These are phyloP conservation scores for Chrysolina haemoptera DNA, from an alignment of 2,888 invertebrate genomes.

Conservation along the genomic window DNA sequence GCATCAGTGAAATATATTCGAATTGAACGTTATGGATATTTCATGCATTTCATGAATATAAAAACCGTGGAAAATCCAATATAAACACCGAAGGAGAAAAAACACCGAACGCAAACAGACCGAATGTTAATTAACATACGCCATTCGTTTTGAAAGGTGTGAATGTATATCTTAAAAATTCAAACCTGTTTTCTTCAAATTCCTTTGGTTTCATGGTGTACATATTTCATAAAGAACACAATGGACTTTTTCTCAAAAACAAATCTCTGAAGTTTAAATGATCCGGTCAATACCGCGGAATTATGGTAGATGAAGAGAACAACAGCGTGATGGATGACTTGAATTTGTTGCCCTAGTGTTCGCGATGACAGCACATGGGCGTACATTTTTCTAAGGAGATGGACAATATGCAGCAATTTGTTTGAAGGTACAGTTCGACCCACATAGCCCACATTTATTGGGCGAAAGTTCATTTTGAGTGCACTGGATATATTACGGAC, in stretches of 20 bases:
- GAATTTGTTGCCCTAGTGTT: constrained; percentile 10
- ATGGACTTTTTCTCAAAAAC: constrained; percentile 2
- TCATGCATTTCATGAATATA: constrained; percentile 5
- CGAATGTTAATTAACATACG: constrained; percentile 20
- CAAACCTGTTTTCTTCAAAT: not conserved
- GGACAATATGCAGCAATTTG: not conserved
- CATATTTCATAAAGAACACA: constrained; percentile 24
- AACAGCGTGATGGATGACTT: not conserved
- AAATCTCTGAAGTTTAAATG: constrained; percentile 1
- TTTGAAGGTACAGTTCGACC: not conserved
- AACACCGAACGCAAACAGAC: not conserved
- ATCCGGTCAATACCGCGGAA: not conserved
- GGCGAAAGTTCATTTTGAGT: no score
- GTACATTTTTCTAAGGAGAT: not conserved
- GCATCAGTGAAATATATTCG: not conserved
- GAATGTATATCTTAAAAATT: constrained; percentile 27
- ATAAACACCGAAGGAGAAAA: not conserved
- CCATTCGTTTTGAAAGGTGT: constrained; percentile 16
- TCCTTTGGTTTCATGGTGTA: not conserved
- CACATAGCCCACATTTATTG: no score
- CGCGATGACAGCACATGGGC: not conserved
- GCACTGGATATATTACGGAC: no score
- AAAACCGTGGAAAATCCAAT: not conserved
- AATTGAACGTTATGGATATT: constrained; percentile 14
- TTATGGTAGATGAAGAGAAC: not conserved